Evolutionary conservation across 2,113 vertebrate genomes (phyloP).

Genomic region (Xiphophorus maculatus): DNA sequence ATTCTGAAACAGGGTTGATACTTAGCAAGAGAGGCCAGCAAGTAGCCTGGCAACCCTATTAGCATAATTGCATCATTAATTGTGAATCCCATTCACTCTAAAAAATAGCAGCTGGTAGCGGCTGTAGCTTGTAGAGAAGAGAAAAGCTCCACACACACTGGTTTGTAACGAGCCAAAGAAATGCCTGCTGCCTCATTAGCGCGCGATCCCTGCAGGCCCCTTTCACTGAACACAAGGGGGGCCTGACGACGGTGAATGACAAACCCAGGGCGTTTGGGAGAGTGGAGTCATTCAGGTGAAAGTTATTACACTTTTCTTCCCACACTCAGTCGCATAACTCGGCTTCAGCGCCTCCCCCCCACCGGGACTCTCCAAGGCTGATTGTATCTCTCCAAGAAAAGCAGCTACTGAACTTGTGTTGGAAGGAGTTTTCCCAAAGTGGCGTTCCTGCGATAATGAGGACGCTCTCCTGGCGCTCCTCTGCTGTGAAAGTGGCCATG

Average conservation of each 20-base stretch:
- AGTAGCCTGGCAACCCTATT: conserved; percentile 64
- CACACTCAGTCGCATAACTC: conserved; percentile 72
- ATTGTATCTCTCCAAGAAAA: conserved; percentile 64
- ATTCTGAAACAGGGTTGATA: conserved; percentile 64
- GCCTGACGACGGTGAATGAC: conserved; percentile 73
- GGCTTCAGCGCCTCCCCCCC: conserved; percentile 58
- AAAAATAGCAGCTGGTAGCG: conserved; percentile 68
- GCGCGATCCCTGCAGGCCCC: conserved; percentile 59
- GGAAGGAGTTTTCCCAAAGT: conserved; percentile 59
- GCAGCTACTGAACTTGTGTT: conserved; percentile 56
- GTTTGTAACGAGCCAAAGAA: conserved; percentile 67
- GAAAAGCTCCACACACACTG: conserved; percentile 59
- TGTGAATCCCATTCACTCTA: conserved; percentile 69
- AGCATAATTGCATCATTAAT: conserved; percentile 81
- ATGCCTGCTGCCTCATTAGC: conserved; percentile 77
- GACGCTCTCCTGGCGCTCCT: conserved; percentile 56
- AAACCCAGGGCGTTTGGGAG: conserved; percentile 66
- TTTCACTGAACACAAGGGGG: conserved; percentile 57
- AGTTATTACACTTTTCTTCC: conserved; percentile 77
- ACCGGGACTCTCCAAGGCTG: conserved; percentile 63
- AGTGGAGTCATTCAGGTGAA: conserved; percentile 78
- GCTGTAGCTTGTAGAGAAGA: conserved; percentile 57
- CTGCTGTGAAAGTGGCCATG: conserved; percentile 32
- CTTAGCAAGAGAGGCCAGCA: conserved; percentile 54
- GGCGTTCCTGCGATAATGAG: conserved; percentile 59